Conservation (phyloP, 1,140 invertebrate genomes). For the Berghia stephanieae region DNA sequence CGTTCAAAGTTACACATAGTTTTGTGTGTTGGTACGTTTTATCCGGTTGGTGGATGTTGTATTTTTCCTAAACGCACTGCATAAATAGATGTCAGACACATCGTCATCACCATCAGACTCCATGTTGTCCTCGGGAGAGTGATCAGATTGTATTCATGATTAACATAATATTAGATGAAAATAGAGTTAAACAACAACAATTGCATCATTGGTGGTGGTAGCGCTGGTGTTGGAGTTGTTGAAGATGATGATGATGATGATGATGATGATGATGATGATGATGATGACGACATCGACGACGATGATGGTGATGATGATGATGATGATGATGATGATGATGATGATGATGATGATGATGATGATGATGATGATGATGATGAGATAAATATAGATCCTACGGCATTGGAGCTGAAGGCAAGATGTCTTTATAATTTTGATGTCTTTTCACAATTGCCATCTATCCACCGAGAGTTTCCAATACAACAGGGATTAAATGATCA, state of each 20-base stretch:
- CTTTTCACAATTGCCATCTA: background rate
- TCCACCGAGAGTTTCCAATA: background rate
- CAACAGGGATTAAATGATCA: too few species aligned
- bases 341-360: constrained; percentile 16
- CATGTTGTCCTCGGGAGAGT: constrained; percentile 65
- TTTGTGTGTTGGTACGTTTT: too few species aligned
- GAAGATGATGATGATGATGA: constrained; percentile 20
- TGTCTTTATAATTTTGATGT: background rate
- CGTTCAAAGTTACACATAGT: too few species aligned
- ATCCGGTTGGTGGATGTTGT: too few species aligned
- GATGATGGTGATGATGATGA: constrained; percentile 15
- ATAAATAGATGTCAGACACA: too few species aligned
- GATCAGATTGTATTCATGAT: constrained; percentile 65
- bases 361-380: background rate
- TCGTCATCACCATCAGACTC: too few species aligned
- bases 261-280: constrained; percentile 18
- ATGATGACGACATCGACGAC: constrained; percentile 3
- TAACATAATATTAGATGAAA: too few species aligned
- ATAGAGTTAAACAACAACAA: background rate
- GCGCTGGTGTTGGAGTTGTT: background rate
- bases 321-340: constrained; percentile 21
- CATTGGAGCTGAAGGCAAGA: constrained; percentile 13
- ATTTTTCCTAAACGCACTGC: too few species aligned
- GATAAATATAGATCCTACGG: background rate
- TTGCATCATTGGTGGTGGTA: background rate